These are phyloP conservation scores for Microplitis mediator DNA, from an alignment of 1,140 invertebrate genomes.

Conservation along the genomic window DNA sequence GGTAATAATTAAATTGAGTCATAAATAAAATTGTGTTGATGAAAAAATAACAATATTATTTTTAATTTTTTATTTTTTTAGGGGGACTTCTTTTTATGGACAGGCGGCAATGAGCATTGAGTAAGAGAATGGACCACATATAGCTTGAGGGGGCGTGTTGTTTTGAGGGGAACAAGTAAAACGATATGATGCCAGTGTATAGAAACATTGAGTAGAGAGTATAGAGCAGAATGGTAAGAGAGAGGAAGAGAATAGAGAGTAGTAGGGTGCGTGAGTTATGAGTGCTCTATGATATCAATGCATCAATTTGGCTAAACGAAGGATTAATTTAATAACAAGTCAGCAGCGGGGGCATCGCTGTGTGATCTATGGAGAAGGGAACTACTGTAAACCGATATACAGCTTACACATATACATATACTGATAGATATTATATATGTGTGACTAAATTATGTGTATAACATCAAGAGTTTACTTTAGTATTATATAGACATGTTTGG, in stretches of 20 bases:
- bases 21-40: too few species aligned
- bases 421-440: background rate
- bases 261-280: conserved; percentile 59
- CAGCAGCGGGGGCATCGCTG: conserved; percentile 52
- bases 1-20: too few species aligned
- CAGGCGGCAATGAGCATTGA: background rate
- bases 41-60: background rate
- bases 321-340: conserved; percentile 65
- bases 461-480: conserved; percentile 7
- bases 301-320: conserved; percentile 65
- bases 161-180: conserved; percentile 19
- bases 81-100: background rate
- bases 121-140: background rate
- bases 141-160: conserved; percentile 13
- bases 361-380: conserved; percentile 57
- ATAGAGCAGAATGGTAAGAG: conserved; percentile 13
- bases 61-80: background rate
- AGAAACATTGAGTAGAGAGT: conserved; percentile 18
- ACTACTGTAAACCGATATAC: conserved; percentile 35
- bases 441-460: conserved; percentile 29
- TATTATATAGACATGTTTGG: background rate
- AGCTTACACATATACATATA: background rate
- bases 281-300: conserved; percentile 63
- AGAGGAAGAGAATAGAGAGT: conserved; percentile 16
- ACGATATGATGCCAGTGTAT: conserved; percentile 28